Base-by-base conservation (phyloP, 1,140 invertebrate genomes). In the Drosophila tani region DNA sequence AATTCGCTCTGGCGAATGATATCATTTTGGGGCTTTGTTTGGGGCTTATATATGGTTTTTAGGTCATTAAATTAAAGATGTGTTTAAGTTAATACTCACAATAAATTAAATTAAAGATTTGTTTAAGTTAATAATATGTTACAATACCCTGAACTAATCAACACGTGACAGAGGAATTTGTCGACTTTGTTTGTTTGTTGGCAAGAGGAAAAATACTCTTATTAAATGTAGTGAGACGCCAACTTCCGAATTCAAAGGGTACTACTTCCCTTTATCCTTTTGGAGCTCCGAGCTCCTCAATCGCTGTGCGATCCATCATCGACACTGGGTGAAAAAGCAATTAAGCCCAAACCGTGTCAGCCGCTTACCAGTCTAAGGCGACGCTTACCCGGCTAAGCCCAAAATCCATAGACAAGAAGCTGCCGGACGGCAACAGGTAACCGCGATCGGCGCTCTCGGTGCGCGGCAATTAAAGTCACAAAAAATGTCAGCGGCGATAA, bases 401-500 rank as follows among this genome's bases (percentile, higher is more conserved):
- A 50, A 70, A 19, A 59, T 38, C 45, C 43, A 58, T 49, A 73
- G 69, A 74, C 67, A 88, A 83, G 84, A 77, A 80, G 83, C 80
- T 63, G 83, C 76, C 62, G 55, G 51, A 63, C 82, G 56, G 56
- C 63, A 76, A 67, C 82, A 68, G 67, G 69, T 70, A 81, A 67
- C 62, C 45, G 46, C 66, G 47, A 74, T 70, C 68, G 49, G 49
- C 41, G 64, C 53, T 56, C 53, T 51, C 46, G 35, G 32, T 55
- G 55, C n/a, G 65, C 66, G 75, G 85, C 84, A 87, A 88, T 87
- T 87, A 90, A 87, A 87, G 84, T 80, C 85, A 84, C 81, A 78
- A 84, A 88, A 81, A 87, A 90, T 90, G 85, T 84, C 77, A 77
- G 85, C 75, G 50, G 81, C 84, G 84, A 87, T 87, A 87, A 87